A percentile compares a stretch with the other conserved stretches of the same genome.
Conservation (phyloP, 2,113 vertebrate species). For the Amblyopsis rosae region DNA sequence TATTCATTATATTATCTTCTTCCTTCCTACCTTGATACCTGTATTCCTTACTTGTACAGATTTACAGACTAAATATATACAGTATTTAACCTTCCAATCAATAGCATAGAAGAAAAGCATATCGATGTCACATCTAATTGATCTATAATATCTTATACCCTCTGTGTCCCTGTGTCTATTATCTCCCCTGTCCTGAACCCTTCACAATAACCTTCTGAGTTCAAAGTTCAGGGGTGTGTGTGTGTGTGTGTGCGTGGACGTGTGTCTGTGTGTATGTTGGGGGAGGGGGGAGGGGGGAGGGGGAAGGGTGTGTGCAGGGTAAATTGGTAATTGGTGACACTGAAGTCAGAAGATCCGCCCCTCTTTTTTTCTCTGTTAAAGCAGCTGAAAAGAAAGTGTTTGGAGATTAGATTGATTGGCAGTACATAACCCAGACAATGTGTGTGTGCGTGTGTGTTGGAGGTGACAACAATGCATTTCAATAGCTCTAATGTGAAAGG, state of each 20-base stretch:
- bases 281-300: too few relatives aligned
- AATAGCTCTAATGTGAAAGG: constrained; percentile 72
- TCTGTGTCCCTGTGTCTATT: constrained; percentile 82
- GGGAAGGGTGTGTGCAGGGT: too few relatives aligned
- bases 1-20: not conserved
- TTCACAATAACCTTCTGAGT: constrained; percentile 80
- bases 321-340: constrained; percentile 51
- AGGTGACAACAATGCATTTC: constrained; percentile 72
- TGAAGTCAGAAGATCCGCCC: constrained; percentile 41
- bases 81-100: not conserved
- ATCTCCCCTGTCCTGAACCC: constrained; percentile 75
- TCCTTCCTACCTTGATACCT: not conserved
- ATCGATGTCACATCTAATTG: constrained; percentile 49
- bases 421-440: constrained; percentile 37
- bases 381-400: constrained; percentile 71
- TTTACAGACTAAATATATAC: not conserved
- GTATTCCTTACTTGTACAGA: not conserved
- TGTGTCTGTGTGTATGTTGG: too few relatives aligned
- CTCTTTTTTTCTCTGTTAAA: constrained; percentile 57
- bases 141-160: constrained; percentile 68
- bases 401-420: constrained; percentile 69
- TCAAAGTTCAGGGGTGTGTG: constrained; percentile 83
- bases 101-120: constrained; percentile 2
- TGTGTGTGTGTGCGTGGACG: too few relatives aligned
- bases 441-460: constrained; percentile 24